phyloP scores from a whole-genome alignment of 2,113 vertebrate species.

The Synodontis membranacea region DNA sequence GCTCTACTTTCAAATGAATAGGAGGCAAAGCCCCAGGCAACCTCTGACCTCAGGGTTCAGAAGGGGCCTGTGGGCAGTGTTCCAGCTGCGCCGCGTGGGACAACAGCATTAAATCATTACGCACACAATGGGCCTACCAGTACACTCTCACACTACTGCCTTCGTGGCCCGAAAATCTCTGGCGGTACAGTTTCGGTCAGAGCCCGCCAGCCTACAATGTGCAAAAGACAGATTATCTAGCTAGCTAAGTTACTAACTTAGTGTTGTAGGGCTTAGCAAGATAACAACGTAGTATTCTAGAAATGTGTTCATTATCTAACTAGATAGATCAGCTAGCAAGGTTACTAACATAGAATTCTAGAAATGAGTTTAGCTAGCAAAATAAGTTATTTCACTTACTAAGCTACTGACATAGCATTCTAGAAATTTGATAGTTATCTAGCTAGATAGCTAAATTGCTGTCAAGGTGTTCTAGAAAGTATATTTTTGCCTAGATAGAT shows the following conservation, averaged over 20 bases:
- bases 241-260: neutral
- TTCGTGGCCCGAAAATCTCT: neutral
- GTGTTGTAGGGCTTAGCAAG: neutral
- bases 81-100: constrained; percentile 44
- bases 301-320: neutral
- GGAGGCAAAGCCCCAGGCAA: constrained; percentile 50
- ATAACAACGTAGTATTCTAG: neutral
- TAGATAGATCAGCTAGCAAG: neutral
- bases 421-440: neutral
- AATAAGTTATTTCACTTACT: neutral
- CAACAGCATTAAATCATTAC: constrained; percentile 43
- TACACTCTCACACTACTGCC: neutral
- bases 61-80: constrained; percentile 28
- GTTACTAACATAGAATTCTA: neutral
- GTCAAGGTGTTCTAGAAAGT: neutral
- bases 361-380: neutral
- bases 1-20: constrained; percentile 59
- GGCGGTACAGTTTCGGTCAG: neutral
- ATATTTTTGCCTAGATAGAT: neutral
- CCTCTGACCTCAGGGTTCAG: constrained; percentile 55
- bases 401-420: neutral
- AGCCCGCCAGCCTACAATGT: neutral
- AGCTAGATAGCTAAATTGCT: neutral
- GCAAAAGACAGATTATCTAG: too few species aligned
- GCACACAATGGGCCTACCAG: neutral